These are phyloP conservation scores for Rhynchomys soricoides DNA, from an alignment of 2,113 vertebrate species.

Conservation along the genomic window DNA sequence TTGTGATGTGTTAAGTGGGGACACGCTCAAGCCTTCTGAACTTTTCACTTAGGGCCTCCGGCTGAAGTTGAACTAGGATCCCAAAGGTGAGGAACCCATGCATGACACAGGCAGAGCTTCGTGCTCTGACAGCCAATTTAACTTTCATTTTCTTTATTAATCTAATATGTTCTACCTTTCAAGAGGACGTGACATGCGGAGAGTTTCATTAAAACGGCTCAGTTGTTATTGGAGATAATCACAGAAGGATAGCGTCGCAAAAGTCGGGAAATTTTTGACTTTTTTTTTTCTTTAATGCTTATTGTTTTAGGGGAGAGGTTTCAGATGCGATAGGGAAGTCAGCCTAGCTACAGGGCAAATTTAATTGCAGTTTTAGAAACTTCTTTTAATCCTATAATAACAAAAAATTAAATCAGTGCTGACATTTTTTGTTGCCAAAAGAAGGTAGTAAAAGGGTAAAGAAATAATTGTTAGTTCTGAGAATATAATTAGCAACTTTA, in stretches of 20 bases:
- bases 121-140: slow-evolving; percentile 84
- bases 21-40: slow-evolving; percentile 84
- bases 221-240: slow-evolving; percentile 89
- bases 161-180: slow-evolving; percentile 85
- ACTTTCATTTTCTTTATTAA: slow-evolving; percentile 87
- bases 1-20: slow-evolving; percentile 86
- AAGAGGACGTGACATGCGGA: slow-evolving; percentile 82
- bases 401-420: slow-evolving; percentile 93
- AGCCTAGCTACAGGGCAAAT: slow-evolving; percentile 90
- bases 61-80: slow-evolving; percentile 87
- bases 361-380: slow-evolving; percentile 92
- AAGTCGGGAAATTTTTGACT: slow-evolving; percentile 84
- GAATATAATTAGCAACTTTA: slow-evolving; percentile 93
- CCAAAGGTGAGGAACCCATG: slow-evolving; percentile 86
- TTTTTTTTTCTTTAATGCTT: slow-evolving; percentile 80
- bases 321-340: slow-evolving; percentile 89
- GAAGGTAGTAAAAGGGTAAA: slow-evolving; percentile 93
- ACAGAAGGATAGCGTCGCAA: slow-evolving; percentile 85
- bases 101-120: slow-evolving; percentile 81
- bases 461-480: slow-evolving; percentile 93
- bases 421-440: slow-evolving; percentile 92
- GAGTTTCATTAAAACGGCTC: slow-evolving; percentile 87
- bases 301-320: slow-evolving; percentile 89
- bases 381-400: slow-evolving; percentile 93
- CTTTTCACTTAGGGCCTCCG: slow-evolving; percentile 88